Conservation (phyloP, 2,888 invertebrate genomes). For the Eulithis prunata region DNA sequence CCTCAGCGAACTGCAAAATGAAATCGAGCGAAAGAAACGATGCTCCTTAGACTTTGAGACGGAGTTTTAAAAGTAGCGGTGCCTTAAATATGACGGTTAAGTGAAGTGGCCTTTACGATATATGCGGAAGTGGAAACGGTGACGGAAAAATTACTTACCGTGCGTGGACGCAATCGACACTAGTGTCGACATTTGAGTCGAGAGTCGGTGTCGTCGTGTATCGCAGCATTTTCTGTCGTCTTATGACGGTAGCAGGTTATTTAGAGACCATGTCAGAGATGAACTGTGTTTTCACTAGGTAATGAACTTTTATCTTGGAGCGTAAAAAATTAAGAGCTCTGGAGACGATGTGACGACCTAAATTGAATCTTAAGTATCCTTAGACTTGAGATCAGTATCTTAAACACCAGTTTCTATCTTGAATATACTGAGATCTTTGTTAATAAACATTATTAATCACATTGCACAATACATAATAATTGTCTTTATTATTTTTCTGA, state of each 20-base stretch:
- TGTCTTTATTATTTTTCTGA: too few relatives aligned
- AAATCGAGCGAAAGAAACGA: slow-evolving; percentile 37
- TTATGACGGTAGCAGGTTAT: not conserved
- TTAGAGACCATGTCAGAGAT: slow-evolving; percentile 8
- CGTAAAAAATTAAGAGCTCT: slow-evolving; percentile 22
- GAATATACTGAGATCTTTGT: not conserved
- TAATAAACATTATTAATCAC: too few relatives aligned
- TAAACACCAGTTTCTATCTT: not conserved
- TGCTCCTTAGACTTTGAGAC: not conserved
- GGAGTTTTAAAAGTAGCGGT: not conserved
- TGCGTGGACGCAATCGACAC: too few relatives aligned
- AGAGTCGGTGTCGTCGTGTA: too few relatives aligned
- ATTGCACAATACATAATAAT: too few relatives aligned
- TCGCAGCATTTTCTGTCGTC: too few relatives aligned
- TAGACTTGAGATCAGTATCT: not conserved
- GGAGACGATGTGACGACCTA: slow-evolving; percentile 5
- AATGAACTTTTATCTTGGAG: slow-evolving; percentile 30
- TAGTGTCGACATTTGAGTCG: too few relatives aligned
- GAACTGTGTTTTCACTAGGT: slow-evolving; percentile 20
- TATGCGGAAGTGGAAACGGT: too few relatives aligned
- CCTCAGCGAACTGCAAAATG: slow-evolving; percentile 36
- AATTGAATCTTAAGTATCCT: slow-evolving; percentile 10
- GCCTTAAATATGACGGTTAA: not conserved
- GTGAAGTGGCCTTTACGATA: not conserved
- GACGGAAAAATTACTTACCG: too few relatives aligned